Evolutionary conservation across 2,888 invertebrate genomes (phyloP).

Genomic region (Spisula solida): DNA sequence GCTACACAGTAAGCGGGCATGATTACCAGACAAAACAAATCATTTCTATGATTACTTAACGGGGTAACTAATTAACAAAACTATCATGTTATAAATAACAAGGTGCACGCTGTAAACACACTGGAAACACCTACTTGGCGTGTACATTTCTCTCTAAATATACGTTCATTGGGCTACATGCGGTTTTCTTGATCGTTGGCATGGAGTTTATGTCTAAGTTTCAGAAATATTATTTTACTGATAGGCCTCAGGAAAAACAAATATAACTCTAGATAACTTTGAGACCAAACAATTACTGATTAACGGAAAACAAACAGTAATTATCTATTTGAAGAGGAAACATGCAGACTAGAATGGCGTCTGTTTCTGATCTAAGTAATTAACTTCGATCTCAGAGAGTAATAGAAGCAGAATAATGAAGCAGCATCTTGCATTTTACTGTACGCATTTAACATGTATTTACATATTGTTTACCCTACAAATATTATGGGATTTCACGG

Average conservation of each 20-base stretch:
- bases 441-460: no score
- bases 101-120: no score
- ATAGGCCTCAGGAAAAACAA: not conserved
- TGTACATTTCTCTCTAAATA: not conserved
- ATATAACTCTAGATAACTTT: conserved; percentile 3
- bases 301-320: conserved; percentile 10
- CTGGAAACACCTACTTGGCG: not conserved
- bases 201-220: not conserved
- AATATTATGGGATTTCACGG: not conserved
- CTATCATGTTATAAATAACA: no score
- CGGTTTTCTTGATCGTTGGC: not conserved
- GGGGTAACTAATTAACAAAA: no score
- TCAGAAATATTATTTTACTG: not conserved
- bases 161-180: not conserved
- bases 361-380: not conserved
- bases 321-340: conserved; percentile 20
- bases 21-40: no score
- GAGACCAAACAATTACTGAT: conserved; percentile 17
- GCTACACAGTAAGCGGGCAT: no score
- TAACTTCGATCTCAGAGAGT: not conserved
- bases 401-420: not conserved
- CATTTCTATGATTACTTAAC: no score
- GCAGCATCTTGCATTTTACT: not conserved
- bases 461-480: no score
- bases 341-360: not conserved